phyloP scores from a whole-genome alignment of 37 sponge, comb jelly and placozoan species.

The Chondrilla cf. caribensis region DNA sequence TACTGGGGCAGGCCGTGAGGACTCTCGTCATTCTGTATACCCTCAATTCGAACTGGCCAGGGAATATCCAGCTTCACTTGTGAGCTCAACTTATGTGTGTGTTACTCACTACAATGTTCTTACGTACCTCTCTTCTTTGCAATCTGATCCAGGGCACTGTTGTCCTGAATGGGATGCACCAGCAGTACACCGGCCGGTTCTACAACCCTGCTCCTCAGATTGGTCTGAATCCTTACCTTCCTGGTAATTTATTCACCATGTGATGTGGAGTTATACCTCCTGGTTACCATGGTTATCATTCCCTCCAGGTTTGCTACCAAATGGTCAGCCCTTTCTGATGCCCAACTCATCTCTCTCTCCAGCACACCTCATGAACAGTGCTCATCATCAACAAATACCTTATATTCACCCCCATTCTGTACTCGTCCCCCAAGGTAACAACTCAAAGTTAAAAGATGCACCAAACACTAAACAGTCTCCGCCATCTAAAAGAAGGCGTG shows the following conservation, averaged over 20 bases:
- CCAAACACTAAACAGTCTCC: constrained; percentile 7
- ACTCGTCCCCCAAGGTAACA: not conserved
- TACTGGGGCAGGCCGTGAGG: not conserved
- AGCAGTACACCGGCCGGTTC: not conserved
- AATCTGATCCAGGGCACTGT: too few species aligned
- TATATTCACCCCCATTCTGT: not conserved
- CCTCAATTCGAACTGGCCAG: constrained; percentile 5
- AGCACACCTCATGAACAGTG: not conserved
- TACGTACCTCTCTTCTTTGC: too few species aligned
- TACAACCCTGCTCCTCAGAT: not conserved
- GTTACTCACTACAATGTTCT: not conserved
- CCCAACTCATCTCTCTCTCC: not conserved
- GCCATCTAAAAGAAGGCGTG: constrained; percentile 8
- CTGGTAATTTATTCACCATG: not conserved
- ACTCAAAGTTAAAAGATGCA: not conserved
- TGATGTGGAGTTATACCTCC: not conserved
- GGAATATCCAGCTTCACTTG: not conserved
- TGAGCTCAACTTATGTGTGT: not conserved
- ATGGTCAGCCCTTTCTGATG: not conserved
- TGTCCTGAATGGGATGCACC: constrained; percentile 6
- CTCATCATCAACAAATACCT: not conserved
- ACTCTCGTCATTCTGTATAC: not conserved
- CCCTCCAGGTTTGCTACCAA: not conserved
- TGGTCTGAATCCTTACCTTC: not conserved
- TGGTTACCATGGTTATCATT: not conserved